Conservation (phyloP, 1,140 invertebrate species). For the Tribolium madens region DNA sequence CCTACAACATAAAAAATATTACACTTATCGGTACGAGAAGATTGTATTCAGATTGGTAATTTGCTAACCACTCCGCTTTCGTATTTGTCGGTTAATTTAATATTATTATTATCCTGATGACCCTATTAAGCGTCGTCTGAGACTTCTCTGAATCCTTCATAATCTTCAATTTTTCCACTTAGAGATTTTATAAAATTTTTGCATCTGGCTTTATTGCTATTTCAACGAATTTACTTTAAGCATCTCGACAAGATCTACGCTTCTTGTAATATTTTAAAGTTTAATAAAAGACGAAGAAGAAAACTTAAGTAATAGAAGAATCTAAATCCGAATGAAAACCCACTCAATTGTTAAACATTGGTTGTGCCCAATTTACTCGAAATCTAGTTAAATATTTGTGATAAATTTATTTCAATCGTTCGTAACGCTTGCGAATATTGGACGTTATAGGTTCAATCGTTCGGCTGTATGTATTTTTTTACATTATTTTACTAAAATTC, state of each 20-base stretch:
- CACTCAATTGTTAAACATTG: no score
- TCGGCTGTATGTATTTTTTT: not conserved
- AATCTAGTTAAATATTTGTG: conserved; percentile 12
- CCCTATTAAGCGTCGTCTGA: not conserved
- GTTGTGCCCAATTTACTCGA: not conserved
- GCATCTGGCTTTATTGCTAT: not conserved
- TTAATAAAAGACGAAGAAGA: no score
- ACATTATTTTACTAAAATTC: conserved; percentile 2
- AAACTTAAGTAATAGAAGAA: no score
- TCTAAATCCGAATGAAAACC: no score
- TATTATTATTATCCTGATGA: not conserved
- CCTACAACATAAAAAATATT: not conserved
- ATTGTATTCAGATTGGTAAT: not conserved
- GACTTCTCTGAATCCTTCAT: not conserved
- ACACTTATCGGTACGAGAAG: not conserved
- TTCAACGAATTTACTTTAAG: not conserved
- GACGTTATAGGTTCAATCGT: not conserved
- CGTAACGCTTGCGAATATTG: not conserved
- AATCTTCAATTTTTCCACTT: not conserved
- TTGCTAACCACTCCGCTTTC: not conserved
- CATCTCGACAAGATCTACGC: not conserved
- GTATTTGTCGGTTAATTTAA: not conserved
- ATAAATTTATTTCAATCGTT: not conserved
- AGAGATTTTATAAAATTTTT: not conserved
- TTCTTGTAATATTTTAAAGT: not conserved